These are phyloP conservation scores for Trinorchestia longiramus DNA, from an alignment of 1,140 invertebrate genomes.

Conservation along the genomic window DNA sequence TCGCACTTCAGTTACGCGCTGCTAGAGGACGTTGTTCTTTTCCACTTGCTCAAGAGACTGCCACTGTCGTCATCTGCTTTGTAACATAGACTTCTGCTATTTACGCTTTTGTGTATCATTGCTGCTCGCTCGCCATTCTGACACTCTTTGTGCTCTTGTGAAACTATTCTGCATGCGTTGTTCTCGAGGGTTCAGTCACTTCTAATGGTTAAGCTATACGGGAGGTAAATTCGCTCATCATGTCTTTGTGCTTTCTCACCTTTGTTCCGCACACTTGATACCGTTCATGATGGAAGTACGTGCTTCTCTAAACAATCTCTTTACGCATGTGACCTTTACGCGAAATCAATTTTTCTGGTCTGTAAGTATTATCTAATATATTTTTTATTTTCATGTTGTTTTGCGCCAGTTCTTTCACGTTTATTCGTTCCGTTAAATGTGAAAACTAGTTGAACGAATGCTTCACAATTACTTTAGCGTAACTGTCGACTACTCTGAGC, in stretches of 20 bases:
- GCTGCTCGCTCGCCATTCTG: not conserved
- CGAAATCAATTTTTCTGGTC: not conserved
- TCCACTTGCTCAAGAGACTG: not conserved
- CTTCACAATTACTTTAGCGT: not conserved
- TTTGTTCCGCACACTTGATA: not conserved
- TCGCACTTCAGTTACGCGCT: not conserved
- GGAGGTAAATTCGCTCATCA: not conserved
- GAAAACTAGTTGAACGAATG: not conserved
- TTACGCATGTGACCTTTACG: not conserved
- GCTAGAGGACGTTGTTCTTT: not conserved
- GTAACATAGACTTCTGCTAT: not conserved
- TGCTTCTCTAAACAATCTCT: not conserved
- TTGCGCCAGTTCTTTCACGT: not conserved
- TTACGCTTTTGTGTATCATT: slow-evolving; percentile 46
- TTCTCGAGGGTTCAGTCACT: not conserved
- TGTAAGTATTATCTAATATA: not conserved
- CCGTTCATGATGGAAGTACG: not conserved
- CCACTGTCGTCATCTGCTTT: slow-evolving; percentile 30
- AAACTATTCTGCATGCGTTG: not conserved
- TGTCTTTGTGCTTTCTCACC: slow-evolving; percentile 17
- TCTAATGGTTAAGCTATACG: not conserved
- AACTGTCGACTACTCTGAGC: not conserved
- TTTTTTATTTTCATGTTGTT: not conserved
- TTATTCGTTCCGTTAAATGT: not conserved
- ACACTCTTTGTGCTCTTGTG: slow-evolving; percentile 29